Conservation (phyloP, 1,140 invertebrate species). For the Euglossa dilemma region DNA sequence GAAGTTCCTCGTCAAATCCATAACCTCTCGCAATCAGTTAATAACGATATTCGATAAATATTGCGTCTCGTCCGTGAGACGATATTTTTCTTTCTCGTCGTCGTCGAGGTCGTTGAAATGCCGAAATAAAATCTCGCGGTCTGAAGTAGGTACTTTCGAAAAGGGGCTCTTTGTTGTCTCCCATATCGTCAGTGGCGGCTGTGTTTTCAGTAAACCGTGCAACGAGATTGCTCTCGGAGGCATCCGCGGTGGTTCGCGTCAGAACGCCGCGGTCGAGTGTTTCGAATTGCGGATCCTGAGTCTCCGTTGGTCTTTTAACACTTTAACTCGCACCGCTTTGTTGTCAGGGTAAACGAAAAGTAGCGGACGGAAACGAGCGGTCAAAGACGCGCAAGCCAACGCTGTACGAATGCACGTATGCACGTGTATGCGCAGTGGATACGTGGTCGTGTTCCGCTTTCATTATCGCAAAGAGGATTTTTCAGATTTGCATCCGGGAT, state of each 20-base stretch:
- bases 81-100: not conserved
- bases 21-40: too few species aligned
- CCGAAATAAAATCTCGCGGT: slow-evolving; percentile 30
- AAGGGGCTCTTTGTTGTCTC: slow-evolving; percentile 28
- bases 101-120: not conserved
- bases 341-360: not conserved
- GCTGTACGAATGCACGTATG: too few species aligned
- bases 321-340: slow-evolving; percentile 10
- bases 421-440: not conserved
- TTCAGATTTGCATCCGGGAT: slow-evolving; percentile 23
- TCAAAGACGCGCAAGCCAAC: not conserved
- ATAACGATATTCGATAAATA: not conserved
- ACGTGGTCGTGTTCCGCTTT: not conserved
- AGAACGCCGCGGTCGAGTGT: slow-evolving; percentile 6
- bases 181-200: not conserved
- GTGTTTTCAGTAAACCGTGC: slow-evolving; percentile 36
- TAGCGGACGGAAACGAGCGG: not conserved
- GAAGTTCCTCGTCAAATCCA: not conserved
- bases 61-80: not conserved
- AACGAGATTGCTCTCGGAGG: slow-evolving; percentile 28
- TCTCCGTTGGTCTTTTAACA: slow-evolving; percentile 33
- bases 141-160: not conserved
- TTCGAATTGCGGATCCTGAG: slow-evolving; percentile 22
- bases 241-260: slow-evolving; percentile 2
- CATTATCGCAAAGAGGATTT: slow-evolving; percentile 36